These are phyloP conservation scores for Spermophilus dauricus DNA, from an alignment of 2,113 vertebrate genomes.

Conservation along the genomic window DNA sequence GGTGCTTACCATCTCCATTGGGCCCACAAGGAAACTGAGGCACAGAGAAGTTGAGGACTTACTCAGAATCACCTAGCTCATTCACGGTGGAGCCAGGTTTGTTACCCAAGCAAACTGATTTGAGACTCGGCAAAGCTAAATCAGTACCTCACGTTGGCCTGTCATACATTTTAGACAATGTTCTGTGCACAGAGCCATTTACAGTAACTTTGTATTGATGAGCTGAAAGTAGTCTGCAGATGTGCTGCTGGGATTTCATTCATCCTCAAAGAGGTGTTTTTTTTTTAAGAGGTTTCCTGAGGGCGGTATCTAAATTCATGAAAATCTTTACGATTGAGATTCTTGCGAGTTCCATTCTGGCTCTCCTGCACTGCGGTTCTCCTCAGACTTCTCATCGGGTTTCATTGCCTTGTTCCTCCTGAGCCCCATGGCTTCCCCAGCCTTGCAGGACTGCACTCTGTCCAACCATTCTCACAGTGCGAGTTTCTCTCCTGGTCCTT, in stretches of 20 bases:
- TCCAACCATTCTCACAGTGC: neutral
- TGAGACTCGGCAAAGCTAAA: neutral
- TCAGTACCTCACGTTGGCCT: neutral
- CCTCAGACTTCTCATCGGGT: neutral
- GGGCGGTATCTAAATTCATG: conserved; percentile 74
- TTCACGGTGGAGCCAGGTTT: neutral
- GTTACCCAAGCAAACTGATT: neutral
- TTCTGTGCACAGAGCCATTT: conserved; percentile 62
- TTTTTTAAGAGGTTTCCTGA: conserved; percentile 37
- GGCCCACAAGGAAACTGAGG: neutral
- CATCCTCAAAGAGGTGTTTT: conserved; percentile 56
- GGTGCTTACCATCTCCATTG: neutral
- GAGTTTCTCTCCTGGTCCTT: neutral
- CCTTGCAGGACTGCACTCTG: neutral
- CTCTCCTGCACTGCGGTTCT: neutral
- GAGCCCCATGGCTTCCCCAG: accelerated
- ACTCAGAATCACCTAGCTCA: neutral
- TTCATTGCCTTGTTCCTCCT: neutral
- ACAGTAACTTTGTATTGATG: conserved; percentile 71
- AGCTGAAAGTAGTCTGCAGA: conserved; percentile 57
- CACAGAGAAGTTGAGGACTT: neutral
- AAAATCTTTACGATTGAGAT: conserved; percentile 61
- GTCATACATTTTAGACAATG: conserved; percentile 18
- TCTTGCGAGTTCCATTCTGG: neutral
- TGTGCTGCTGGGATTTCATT: conserved; percentile 72